Percentiles rank a stretch among this genome's conserved stretches.
Evolutionary conservation across 2,797 vertebrate genomes (phyloP).

Genomic region (Notolabrus celidotus): DNA sequence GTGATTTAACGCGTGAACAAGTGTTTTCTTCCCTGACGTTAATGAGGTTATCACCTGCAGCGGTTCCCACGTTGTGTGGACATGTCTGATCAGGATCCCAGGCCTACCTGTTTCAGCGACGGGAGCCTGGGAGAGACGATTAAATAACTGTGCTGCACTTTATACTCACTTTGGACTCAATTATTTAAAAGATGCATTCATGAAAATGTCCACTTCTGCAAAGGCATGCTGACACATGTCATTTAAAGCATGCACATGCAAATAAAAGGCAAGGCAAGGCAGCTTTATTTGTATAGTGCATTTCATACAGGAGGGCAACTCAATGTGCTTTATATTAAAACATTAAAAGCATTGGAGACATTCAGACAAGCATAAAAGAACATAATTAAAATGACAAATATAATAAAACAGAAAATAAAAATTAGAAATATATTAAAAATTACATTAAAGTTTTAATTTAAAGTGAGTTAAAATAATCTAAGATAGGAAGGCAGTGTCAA

Average conservation of each 20-base stretch:
- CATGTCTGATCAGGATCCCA: slow-evolving; percentile 60
- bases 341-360: too few species aligned
- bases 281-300: too few species aligned
- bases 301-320: too few species aligned
- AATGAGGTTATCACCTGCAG: slow-evolving; percentile 53
- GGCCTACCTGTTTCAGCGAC: slow-evolving; percentile 51
- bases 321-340: too few species aligned
- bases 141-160: slow-evolving; percentile 2
- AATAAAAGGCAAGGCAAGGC: too few species aligned
- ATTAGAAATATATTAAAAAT: too few species aligned
- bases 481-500: too few species aligned
- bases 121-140: slow-evolving; percentile 9
- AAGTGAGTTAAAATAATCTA: too few species aligned
- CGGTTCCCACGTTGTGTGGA: slow-evolving; percentile 61
- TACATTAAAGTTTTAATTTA: too few species aligned
- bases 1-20: slow-evolving; percentile 21
- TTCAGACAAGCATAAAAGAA: too few species aligned
- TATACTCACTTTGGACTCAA: neutral
- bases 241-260: neutral
- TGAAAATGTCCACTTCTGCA: neutral
- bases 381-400: too few species aligned
- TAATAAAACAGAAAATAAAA: too few species aligned
- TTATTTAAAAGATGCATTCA: neutral
- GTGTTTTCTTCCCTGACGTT: slow-evolving; percentile 7
- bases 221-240: neutral